A percentile compares a stretch with the other conserved stretches of the same genome.
phyloP scores from a whole-genome alignment of 1,140 invertebrate genomes.

The Orussus abietinus region DNA sequence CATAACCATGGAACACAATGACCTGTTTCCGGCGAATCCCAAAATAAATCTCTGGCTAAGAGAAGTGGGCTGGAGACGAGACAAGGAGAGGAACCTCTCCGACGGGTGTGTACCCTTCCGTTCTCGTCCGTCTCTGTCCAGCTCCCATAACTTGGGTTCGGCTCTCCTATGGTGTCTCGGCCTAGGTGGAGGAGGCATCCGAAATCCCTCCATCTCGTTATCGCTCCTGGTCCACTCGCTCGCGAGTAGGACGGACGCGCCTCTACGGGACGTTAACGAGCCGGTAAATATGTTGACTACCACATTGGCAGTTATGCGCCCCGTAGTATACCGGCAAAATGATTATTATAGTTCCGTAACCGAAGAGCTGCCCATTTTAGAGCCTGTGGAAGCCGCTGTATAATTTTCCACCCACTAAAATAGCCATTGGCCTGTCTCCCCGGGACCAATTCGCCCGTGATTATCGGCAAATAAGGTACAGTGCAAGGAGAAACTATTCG shows the following conservation, averaged over 20 bases:
- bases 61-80: no score
- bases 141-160: no score
- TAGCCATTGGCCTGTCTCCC: slow-evolving; percentile 48
- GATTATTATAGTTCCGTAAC: slow-evolving; percentile 56
- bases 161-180: no score
- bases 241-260: slow-evolving; percentile 24
- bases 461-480: slow-evolving; percentile 55
- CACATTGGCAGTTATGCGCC: slow-evolving; percentile 38
- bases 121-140: no score
- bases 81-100: no score
- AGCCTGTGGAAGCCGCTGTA: slow-evolving; percentile 52
- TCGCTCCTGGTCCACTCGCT: slow-evolving; percentile 20
- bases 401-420: slow-evolving; percentile 57
- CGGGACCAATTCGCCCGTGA: slow-evolving; percentile 43
- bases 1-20: no score
- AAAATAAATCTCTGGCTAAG: no score
- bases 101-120: no score
- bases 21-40: no score
- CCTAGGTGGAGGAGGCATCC: slow-evolving; percentile 1
- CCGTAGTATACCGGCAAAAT: slow-evolving; percentile 46
- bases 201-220: slow-evolving; percentile 12
- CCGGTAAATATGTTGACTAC: slow-evolving; percentile 56
- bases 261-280: slow-evolving; percentile 53
- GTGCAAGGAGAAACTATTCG: slow-evolving; percentile 42
- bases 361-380: slow-evolving; percentile 54